Percentiles rank a stretch among this genome's conserved stretches.
These are phyloP conservation scores for Trissoscelio sp. DNA, from an alignment of 2,888 invertebrate genomes.

Conservation along the genomic window DNA sequence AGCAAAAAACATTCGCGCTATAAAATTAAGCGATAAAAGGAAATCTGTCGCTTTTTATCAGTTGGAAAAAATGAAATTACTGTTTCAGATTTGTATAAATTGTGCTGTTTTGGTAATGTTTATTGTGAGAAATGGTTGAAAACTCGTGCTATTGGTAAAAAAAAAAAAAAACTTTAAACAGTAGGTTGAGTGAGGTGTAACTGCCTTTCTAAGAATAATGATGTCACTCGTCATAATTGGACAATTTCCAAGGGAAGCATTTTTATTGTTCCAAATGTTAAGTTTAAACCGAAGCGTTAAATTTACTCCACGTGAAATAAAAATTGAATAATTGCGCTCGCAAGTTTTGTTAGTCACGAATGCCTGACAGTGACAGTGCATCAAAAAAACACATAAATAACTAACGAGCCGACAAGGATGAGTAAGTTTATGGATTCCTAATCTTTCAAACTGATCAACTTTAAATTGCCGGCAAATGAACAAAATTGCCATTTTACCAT, in stretches of 20 bases:
- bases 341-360: constrained; percentile 51
- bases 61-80: too few species aligned
- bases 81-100: too few species aligned
- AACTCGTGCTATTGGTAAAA: constrained; percentile 10
- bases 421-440: constrained; percentile 43
- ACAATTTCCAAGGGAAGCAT: constrained; percentile 55
- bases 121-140: constrained; percentile 16
- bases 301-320: constrained; percentile 48
- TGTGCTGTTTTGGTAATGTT: constrained; percentile 10
- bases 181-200: constrained; percentile 19
- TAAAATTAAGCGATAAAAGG: constrained; percentile 47
- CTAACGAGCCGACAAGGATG: constrained; percentile 27
- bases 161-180: constrained; percentile 27
- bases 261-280: constrained; percentile 60
- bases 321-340: constrained; percentile 52
- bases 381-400: constrained; percentile 37
- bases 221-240: constrained; percentile 60
- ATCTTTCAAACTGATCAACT: constrained; percentile 39
- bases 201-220: constrained; percentile 55
- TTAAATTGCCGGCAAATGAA: neutral
- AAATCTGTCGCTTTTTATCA: too few species aligned
- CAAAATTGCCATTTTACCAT: neutral
- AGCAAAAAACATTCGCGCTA: constrained; percentile 57
- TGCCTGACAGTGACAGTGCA: constrained; percentile 39
- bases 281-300: constrained; percentile 50